Evolutionary conservation across 2,888 invertebrate species (phyloP).

Genomic region (Fabriciana adippe): DNA sequence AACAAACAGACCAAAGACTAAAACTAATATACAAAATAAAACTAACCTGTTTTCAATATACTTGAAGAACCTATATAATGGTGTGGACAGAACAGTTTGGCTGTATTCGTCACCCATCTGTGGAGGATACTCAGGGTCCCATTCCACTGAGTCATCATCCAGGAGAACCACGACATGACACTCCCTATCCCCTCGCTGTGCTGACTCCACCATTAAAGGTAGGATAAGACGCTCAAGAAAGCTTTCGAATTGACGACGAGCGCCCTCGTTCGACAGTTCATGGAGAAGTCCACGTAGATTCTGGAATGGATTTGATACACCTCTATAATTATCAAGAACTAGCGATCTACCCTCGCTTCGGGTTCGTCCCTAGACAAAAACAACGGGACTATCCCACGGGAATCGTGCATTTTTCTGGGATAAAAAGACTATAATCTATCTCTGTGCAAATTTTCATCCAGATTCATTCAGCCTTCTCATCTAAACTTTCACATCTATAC

Average conservation of each 20-base stretch:
- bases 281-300: slow-evolving; percentile 97
- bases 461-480: too few relatives aligned
- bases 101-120: slow-evolving; percentile 99
- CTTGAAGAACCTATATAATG: slow-evolving; percentile 98
- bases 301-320: slow-evolving; percentile 69
- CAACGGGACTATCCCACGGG: too few relatives aligned
- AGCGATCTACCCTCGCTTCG: too few relatives aligned
- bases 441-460: too few relatives aligned
- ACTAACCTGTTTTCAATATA: slow-evolving; percentile 95
- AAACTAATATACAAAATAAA: too few relatives aligned
- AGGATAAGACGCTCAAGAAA: slow-evolving; percentile 97
- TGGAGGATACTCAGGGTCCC: slow-evolving; percentile 97
- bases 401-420: too few relatives aligned
- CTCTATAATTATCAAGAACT: neutral
- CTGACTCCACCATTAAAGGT: slow-evolving; percentile 97
- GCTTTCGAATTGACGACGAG: slow-evolving; percentile 96
- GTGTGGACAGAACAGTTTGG: slow-evolving; percentile 97
- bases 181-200: slow-evolving; percentile 97
- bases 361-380: too few relatives aligned
- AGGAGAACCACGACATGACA: slow-evolving; percentile 93
- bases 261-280: slow-evolving; percentile 99
- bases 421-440: too few relatives aligned
- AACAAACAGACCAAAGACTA: too few relatives aligned
- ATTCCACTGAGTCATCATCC: slow-evolving; percentile 12
- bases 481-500: too few relatives aligned